Base-by-base conservation (phyloP, 2,113 vertebrate species). In the Anas platyrhynchos region DNA sequence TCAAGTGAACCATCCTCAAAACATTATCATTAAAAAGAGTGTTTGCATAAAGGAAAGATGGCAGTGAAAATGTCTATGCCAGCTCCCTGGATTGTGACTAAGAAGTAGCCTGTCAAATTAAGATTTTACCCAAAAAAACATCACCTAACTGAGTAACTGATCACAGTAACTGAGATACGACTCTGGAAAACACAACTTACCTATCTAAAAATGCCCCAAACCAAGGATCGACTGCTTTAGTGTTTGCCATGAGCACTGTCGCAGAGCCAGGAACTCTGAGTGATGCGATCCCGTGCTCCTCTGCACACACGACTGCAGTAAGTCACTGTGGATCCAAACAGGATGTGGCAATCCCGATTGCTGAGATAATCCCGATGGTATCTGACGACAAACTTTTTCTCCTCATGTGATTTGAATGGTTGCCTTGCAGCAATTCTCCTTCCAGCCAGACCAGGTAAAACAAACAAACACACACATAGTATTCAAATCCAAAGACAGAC, bases 401-500 rank as follows among this genome's bases (percentile, higher is more conserved):
- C 15, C 27, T 61, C 6, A n/a, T 17, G 29, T 22, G 56, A 59
- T 52, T 9, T 26, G 13, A 83, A 18, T 8, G 27, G 71, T 25
- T 83, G 44, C 59, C 44, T 84, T 21, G 31, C 22, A 85, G 52
- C n/a, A 55, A 41, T 86, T 61, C 38, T 73, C 52, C 26, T 83
- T 54, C 52, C 55, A 77, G 56, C 15, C 12, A 4, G 31, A 83
- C 20, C 9, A 8, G 6, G 15, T 34, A 27, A 29, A 72, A 46
- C 6, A 5, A 13, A 46, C 2, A 46, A 46, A 48, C 46, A 18
- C 20, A 46, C 18, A 17, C 5, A 3, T 1, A 32, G 36, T 1
- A 34, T 41, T 48, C 13, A 52, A 34, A 43, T 46, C n/a, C 85
- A 76, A 75, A 72, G 43, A 50, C 16, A 43, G 52, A 83, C 50